Percentiles rank a stretch among this genome's conserved stretches.
These are phyloP conservation scores for Arvicanthis niloticus DNA, from an alignment of 2,113 vertebrate species.

Conservation along the genomic window DNA sequence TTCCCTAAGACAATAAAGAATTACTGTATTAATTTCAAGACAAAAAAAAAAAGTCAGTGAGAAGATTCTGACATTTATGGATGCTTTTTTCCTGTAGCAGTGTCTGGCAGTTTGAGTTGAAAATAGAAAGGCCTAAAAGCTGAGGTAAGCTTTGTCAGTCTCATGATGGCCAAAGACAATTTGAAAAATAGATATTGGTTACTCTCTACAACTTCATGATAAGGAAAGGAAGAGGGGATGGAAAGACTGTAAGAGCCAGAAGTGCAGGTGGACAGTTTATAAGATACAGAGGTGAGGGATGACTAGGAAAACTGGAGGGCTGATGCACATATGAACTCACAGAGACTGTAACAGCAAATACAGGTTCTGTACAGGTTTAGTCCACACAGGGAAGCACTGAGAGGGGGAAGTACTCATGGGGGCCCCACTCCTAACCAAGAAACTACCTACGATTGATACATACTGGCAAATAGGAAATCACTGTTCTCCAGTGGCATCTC, in stretches of 20 bases:
- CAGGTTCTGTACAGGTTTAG: background rate
- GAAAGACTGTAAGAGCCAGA: background rate
- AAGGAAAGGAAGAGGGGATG: background rate
- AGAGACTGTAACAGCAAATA: background rate
- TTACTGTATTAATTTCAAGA: slow-evolving; percentile 24
- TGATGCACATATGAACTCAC: background rate
- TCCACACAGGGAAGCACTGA: background rate
- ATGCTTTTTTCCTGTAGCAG: slow-evolving; percentile 22
- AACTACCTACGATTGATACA: background rate
- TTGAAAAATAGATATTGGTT: background rate
- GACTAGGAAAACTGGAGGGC: background rate
- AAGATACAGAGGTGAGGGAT: background rate
- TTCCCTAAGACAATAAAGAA: slow-evolving; percentile 39
- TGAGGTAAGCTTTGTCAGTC: background rate
- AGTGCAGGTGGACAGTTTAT: background rate
- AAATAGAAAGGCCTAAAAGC: slow-evolving; percentile 16
- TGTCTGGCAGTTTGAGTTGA: slow-evolving; percentile 11
- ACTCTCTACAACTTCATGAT: background rate
- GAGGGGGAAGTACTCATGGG: background rate
- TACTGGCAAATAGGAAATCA: background rate
- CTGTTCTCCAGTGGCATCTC: background rate
- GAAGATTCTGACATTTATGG: background rate
- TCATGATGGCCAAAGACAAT: background rate
- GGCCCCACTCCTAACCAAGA: background rate
- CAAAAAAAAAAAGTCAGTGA: slow-evolving; percentile 29